These are phyloP conservation scores for Vulpes lagopus DNA, from an alignment of 2,113 vertebrate species.

Conservation along the genomic window DNA sequence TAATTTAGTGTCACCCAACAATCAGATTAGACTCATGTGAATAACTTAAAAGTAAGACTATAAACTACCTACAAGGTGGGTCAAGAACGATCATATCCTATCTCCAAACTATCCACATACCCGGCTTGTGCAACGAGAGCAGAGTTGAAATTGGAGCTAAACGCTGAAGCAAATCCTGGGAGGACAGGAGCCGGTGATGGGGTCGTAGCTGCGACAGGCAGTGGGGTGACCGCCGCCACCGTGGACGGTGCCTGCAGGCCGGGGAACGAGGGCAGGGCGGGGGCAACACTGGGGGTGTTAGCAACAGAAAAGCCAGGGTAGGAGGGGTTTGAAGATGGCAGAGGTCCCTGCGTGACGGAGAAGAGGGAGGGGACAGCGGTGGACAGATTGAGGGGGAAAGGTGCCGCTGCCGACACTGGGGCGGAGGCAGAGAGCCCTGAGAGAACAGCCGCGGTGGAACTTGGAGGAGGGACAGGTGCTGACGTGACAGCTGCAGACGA, in stretches of 20 bases:
- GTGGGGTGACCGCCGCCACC: conserved; percentile 92
- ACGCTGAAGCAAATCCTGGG: conserved; percentile 96
- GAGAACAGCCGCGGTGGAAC: conserved; percentile 87
- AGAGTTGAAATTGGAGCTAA: conserved; percentile 97
- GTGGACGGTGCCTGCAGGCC: conserved; percentile 93
- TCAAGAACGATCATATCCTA: conserved; percentile 84
- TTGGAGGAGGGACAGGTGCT: conserved; percentile 73
- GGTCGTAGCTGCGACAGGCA: conserved; percentile 91
- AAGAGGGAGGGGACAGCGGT: conserved; percentile 93
- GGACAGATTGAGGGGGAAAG: conserved; percentile 93
- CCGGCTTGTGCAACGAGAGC: conserved; percentile 93
- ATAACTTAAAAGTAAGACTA: neutral
- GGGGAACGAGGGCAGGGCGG: conserved; percentile 95
- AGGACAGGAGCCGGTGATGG: conserved; percentile 94
- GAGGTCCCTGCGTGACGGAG: conserved; percentile 89
- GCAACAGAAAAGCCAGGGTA: conserved; percentile 95
- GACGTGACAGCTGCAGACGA: conserved; percentile 82
- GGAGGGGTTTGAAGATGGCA: conserved; percentile 89
- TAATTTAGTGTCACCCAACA: neutral
- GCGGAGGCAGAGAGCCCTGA: conserved; percentile 89
- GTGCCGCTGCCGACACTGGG: conserved; percentile 82
- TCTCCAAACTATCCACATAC: conserved; percentile 84
- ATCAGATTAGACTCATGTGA: neutral
- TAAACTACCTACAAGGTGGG: too few relatives aligned
- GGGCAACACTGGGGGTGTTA: conserved; percentile 91